phyloP scores from a whole-genome alignment of 92 coral and sea anemone species.

The Heteractis magnifica region DNA sequence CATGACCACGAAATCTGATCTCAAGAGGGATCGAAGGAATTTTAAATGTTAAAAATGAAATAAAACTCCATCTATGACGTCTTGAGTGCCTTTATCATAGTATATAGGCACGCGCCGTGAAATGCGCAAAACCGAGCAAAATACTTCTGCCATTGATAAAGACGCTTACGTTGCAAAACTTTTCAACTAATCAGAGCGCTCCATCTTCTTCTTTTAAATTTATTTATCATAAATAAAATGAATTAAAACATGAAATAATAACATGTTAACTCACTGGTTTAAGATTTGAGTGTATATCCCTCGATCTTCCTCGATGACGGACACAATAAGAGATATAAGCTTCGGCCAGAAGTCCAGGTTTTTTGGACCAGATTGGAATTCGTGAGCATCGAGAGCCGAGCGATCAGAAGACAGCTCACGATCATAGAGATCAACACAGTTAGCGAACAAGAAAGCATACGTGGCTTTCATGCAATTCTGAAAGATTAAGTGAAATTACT shows the following conservation, averaged over 20 bases:
- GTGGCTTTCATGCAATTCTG: slow-evolving; percentile 94
- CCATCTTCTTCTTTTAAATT: too few relatives aligned
- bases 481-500: not conserved
- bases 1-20: too few relatives aligned
- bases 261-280: slow-evolving; percentile 71
- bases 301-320: slow-evolving; percentile 93
- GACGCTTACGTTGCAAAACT: too few relatives aligned
- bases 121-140: too few relatives aligned
- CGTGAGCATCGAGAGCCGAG: slow-evolving; percentile 38
- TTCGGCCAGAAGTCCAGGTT: slow-evolving; percentile 99
- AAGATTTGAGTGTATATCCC: slow-evolving; percentile 86
- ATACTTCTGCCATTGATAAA: too few relatives aligned
- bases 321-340: slow-evolving; percentile 87
- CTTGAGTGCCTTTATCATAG: too few relatives aligned
- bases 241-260: not conserved
- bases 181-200: too few relatives aligned
- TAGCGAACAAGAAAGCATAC: slow-evolving; percentile 84
- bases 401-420: slow-evolving; percentile 77
- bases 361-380: slow-evolving; percentile 74
- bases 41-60: too few relatives aligned
- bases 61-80: too few relatives aligned
- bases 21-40: too few relatives aligned
- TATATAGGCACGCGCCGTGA: too few relatives aligned
- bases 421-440: slow-evolving; percentile 89
- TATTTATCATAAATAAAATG: too few relatives aligned